Evolutionary conservation across 2,888 invertebrate species (phyloP), one percentile per base, ranked within the genome.

Genomic region (Sphecodes monilicornis): DNA sequence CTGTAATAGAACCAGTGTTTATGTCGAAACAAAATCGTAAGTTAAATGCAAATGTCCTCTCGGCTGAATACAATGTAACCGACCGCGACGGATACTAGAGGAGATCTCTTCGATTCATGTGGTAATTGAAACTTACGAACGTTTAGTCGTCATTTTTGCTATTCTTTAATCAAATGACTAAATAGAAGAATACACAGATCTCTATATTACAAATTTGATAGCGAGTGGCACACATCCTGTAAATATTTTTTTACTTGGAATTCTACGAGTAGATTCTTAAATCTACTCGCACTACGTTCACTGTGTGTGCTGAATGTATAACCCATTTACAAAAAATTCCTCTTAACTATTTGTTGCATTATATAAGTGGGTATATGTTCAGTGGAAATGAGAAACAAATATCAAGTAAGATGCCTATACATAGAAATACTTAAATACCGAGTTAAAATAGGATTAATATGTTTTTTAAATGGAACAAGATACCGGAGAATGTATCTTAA

Each of bases 171-270:
- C 26, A 32, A 54, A 66, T 39, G 50, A 60, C 10, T 41, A n/a
- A 57, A 71, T 71, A 73, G 50, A 16, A 50, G 70, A 74, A 78
- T 73, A 71, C 60, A 78, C 39, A 29, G 39, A 82, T 69, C 46
- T 69, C 64, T 79, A 74, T 85, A 78, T 32, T 75, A 86, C 82
- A 85, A 86, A 79, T 66, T n/a, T 76, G 73, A 78, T 50, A 69
- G 73, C 85, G 76, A 76, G 43, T 76, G 79, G 68, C 82, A 60
- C 82, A 60, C 75, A 75, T 82, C 76, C 43, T 86, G 86, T 86
- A 86, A 86, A 86, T 86, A 86, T 76, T 85, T 86, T 85, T 82
- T 82, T 85, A 85, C 85, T 46, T 60, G 73, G 46, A 82, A 85
- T 41, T 50, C 71, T 81, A 79, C 64, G 46, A 64, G 78, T 73